Evolutionary conservation across 1,140 invertebrate species (phyloP), one percentile per base, ranked within the genome.

Genomic region (Mizuhopecten yessoensis): DNA sequence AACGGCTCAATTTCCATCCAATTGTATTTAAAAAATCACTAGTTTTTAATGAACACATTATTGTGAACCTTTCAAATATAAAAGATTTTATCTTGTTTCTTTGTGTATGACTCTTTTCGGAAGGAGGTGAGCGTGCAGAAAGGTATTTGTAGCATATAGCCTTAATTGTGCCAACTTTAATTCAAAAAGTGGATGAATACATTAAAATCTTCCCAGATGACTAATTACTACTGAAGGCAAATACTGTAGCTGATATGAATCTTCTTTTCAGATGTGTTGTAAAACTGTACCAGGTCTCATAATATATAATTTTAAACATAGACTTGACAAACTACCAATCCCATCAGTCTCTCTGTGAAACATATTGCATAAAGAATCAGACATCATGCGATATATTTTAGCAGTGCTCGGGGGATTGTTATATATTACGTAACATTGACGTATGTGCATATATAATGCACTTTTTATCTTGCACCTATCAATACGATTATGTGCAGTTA

Each of bases 401-500:
- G 57, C n/a, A 75, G 0, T n/a, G 11, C 57, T 75, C 1, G n/a
- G 17, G 57, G 57, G 57, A 29, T 75, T 75, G 57, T 75, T 23
- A 75, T 75, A n/a, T n/a, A 75, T 75, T 75, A 75, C 57, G 57
- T 75, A 75, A 75, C 57, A 75, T 75, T 75, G 57, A 75, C n/a
- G 57, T 75, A 29, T 75, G 17, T 75, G 57, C n/a, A 75, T 75
- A 75, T 17, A n/a, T 75, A 75, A 75, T 75, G 57, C 57, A 75
- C 17, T 75, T 75, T 23, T 17, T 75, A 75, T 75, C 57, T 75
- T 75, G 57, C 57, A 75, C n/a, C 57, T 29, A 75, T 75, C 57
- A 75, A 75, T 75, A 75, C 11, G n/a, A 75, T 75, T n/a, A 75
- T 75, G 57, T 75, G 57, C 57, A 75, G 57, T 75, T 75, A 29